Percentiles rank a stretch among this genome's conserved stretches.
Evolutionary conservation across 2,888 invertebrate species (phyloP).

Genomic region (Philonicus albiceps): DNA sequence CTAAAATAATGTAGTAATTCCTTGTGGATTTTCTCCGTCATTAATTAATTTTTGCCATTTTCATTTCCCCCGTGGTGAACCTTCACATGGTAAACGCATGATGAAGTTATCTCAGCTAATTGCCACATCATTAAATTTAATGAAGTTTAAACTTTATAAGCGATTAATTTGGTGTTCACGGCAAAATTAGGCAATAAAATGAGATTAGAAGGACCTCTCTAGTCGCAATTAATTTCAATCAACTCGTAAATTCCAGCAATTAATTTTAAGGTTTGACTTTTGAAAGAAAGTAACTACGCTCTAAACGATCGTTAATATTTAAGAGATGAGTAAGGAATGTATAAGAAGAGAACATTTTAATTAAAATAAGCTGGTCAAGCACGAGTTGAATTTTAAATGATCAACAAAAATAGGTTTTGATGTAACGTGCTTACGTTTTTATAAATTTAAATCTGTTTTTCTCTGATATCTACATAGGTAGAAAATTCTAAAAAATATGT

Average conservation of each 20-base stretch:
- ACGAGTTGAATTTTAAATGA: neutral
- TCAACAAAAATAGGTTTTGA: too few species aligned
- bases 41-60: neutral
- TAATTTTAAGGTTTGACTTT: neutral
- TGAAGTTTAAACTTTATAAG: neutral
- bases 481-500: too few species aligned
- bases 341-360: neutral
- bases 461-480: too few species aligned
- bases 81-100: neutral
- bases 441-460: too few species aligned
- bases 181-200: neutral
- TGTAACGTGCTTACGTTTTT: too few species aligned
- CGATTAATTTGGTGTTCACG: neutral
- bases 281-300: neutral
- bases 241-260: neutral
- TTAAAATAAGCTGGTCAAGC: neutral
- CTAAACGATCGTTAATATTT: neutral
- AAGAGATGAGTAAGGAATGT: neutral
- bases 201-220: neutral
- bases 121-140: neutral
- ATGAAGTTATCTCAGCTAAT: neutral
- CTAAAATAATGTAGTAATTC: neutral
- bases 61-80: neutral
- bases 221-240: neutral
- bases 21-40: neutral